Conservation (phyloP, 2,797 vertebrate genomes). For the Perodicticus potto region DNA sequence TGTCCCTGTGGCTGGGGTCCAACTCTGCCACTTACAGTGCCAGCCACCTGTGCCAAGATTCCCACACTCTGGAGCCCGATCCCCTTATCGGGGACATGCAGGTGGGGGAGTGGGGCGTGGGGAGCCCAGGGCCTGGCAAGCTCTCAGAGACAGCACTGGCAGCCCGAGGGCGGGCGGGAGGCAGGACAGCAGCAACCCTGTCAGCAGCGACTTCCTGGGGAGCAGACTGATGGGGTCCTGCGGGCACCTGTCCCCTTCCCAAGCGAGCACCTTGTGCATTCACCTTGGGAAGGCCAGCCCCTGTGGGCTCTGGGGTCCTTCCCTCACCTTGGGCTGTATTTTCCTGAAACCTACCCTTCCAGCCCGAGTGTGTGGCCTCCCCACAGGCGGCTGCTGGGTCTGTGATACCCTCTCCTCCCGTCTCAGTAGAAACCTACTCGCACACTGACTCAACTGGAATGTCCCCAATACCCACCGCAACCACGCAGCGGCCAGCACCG, state of each 20-base stretch:
- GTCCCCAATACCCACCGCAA: rapidly evolving
- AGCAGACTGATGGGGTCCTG: rapidly evolving
- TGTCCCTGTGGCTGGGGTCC: background rate
- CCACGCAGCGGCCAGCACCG: rapidly evolving
- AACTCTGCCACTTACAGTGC: background rate
- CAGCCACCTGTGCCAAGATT: background rate
- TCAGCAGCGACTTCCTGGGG: rapidly evolving
- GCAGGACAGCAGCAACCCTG: rapidly evolving
- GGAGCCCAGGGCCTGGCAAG: rapidly evolving
- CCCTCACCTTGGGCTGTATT: background rate
- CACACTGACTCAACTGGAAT: background rate
- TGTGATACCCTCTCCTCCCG: background rate
- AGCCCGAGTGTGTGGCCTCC: background rate
- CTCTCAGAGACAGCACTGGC: background rate
- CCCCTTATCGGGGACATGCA: constrained; percentile 48
- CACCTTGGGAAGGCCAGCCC: rapidly evolving
- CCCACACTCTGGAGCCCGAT: background rate
- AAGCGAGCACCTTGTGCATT: rapidly evolving
- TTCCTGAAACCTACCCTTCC: background rate
- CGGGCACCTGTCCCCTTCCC: rapidly evolving
- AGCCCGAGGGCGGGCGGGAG: rapidly evolving
- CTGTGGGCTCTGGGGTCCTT: background rate
- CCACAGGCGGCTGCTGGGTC: background rate
- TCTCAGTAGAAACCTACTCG: background rate
- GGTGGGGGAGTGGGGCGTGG: background rate